Percentiles rank a stretch among this genome's conserved stretches.
Evolutionary conservation across 2,113 vertebrate genomes (phyloP).

Genomic region (Ammodytes dubius): DNA sequence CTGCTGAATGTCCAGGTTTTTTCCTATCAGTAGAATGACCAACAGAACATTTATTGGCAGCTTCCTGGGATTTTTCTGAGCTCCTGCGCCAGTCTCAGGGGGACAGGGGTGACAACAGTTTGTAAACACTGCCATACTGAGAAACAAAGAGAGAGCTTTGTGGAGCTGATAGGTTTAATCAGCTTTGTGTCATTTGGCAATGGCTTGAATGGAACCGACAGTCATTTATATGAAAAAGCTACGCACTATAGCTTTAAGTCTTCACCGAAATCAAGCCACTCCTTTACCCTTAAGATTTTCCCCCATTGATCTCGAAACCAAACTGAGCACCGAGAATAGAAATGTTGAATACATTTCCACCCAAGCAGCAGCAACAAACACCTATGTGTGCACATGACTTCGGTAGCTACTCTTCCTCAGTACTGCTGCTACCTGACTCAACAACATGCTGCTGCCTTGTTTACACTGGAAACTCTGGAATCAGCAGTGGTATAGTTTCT

Average conservation of each 20-base stretch:
- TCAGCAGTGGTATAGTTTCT: slow-evolving; percentile 28
- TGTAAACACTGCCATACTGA: too few species aligned
- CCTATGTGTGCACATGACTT: not conserved
- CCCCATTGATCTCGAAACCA: not conserved
- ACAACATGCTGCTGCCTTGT: slow-evolving; percentile 14
- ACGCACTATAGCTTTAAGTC: not conserved
- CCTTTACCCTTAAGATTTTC: not conserved
- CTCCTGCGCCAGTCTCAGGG: too few species aligned
- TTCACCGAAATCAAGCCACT: not conserved
- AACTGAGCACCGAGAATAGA: not conserved
- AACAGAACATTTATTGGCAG: too few species aligned
- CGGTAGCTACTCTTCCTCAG: not conserved
- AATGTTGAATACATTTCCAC: not conserved
- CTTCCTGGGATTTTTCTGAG: too few species aligned
- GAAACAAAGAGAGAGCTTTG: too few species aligned
- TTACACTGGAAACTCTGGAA: slow-evolving; percentile 29
- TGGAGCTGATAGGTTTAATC: too few species aligned
- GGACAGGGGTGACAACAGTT: too few species aligned
- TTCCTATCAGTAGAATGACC: too few species aligned
- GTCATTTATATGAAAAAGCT: too few species aligned
- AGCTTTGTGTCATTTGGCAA: too few species aligned
- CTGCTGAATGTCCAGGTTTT: too few species aligned
- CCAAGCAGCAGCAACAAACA: not conserved
- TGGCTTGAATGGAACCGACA: too few species aligned
- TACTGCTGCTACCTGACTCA: slow-evolving; percentile 16